Base-by-base conservation (phyloP, 1,140 invertebrate species). In the Maniola jurtina region DNA sequence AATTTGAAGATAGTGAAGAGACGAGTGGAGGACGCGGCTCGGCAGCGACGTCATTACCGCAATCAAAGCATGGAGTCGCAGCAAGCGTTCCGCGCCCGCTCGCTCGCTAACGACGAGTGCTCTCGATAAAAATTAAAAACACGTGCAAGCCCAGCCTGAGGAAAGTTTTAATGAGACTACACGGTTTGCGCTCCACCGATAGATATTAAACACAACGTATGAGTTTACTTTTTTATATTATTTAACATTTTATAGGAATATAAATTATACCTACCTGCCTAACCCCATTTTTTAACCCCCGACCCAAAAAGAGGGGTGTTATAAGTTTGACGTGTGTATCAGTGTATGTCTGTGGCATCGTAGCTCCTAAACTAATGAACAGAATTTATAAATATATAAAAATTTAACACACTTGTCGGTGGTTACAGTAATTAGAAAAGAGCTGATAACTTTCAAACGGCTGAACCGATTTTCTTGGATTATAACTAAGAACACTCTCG, bases 121-220 rank as follows among this genome's bases (percentile, higher is more conserved):
- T 90, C 88, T 90, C 88, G 86, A 90, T 90, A 90, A 89, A 90
- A 90, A 90, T 89, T 90, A 90, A 90, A 90, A 90, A 90, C 88
- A 90, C 88, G 88, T 90, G 86, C 88, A 84, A 83, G 81, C 84
- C 82, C 83, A 83, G 84, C 81, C 86, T 81, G 84, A 90, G 88
- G 85, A 90, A 90, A 90, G 81, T 90, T 90, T 90, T 90, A 90
- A 90, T 90, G 88, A 89, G 86, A 88, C 79, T 87, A 87, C 84
- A 86, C 81, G 83, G 76, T 80, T 75, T 75, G 72, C 75, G 74
- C 76, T 75, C 72, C 76, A 77, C 74, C 76, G 70, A 72, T 73
- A 83, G 80, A 76, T 68, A 68, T 68, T 68, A 50, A 50, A 58
- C 56, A 57, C 48, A 45, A 25, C 25, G 25, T 25, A 58, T 42